Evolutionary conservation across 2,113 vertebrate genomes (phyloP).

Genomic region (Motacilla tschutschensis): DNA sequence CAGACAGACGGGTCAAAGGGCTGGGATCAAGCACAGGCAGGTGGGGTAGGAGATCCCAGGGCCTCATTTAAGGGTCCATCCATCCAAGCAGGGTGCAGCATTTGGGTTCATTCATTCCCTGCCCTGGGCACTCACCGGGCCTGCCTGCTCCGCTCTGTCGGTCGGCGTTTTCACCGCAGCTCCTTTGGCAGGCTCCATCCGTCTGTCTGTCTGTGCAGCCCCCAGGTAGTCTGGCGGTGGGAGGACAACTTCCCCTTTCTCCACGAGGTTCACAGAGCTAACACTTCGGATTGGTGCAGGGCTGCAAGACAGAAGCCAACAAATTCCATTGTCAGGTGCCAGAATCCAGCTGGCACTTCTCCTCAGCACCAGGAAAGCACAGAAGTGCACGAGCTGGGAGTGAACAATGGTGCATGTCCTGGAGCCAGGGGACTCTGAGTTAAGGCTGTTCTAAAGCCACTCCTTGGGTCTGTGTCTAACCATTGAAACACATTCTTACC

Average conservation of each 20-base stretch:
- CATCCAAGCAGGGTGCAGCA: not conserved
- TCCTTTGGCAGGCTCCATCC: not conserved
- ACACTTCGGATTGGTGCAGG: slow-evolving; percentile 74
- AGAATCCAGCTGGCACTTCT: not conserved
- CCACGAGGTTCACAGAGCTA: slow-evolving; percentile 79
- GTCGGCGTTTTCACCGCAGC: not conserved
- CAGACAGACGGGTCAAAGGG: not conserved
- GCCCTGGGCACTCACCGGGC: slow-evolving; percentile 57
- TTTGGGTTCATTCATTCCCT: accelerated
- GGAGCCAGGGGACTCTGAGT: not conserved
- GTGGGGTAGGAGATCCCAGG: not conserved
- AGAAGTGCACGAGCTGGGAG: not conserved
- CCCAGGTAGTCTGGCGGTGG: slow-evolving; percentile 90
- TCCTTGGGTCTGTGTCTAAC: not conserved
- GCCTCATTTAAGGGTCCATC: not conserved
- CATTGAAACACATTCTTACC: not conserved
- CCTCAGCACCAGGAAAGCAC: not conserved
- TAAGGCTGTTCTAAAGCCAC: not conserved
- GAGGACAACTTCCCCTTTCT: slow-evolving; percentile 78
- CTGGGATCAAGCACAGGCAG: not conserved
- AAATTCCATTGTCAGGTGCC: not conserved
- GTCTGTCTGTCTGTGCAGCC: slow-evolving; percentile 28
- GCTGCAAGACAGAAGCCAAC: slow-evolving; percentile 45
- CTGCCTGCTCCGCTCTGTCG: not conserved
- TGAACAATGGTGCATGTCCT: accelerated